Base-by-base conservation (phyloP, 2,797 vertebrate genomes). In the Serranus cabrilla region DNA sequence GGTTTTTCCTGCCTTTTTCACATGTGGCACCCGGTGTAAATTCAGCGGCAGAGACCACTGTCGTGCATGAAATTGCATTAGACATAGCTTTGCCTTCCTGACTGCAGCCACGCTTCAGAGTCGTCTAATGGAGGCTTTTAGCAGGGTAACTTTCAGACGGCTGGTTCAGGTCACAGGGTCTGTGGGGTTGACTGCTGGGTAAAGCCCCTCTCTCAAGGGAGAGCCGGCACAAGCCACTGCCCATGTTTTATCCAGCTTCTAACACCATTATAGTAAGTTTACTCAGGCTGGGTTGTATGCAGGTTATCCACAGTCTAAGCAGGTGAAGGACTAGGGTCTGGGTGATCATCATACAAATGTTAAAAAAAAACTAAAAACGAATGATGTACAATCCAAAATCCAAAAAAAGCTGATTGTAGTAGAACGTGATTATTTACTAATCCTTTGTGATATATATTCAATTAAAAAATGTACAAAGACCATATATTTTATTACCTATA, bases 61-160 rank as follows among this genome's bases (percentile, higher is more conserved):
- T 78, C 27, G 58, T 85, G 88, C 90, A 92, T 92, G 85, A 91
- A 94, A 94, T 91, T 88, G 78, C 80, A 88, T 93, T 93, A 91
- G 90, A 78, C 86, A 82, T 83, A 76, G 84, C 85, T 65, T 43
- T 82, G 80, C 75, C 80, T 84, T 76, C 51, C 71, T 51, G 71
- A 83, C 78, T 85, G 78, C 66, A 56, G 73, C 83, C 77, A 77
- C 42, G 71, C 87, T 86, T 82, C 80, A 76, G 76, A 84, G 67
- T 60, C 46, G 18, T 82, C 74, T 91, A 91, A 93, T 90, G 47
- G 80, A 83, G 56, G 82, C 87, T 93, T 93, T 94, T 91, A 88
- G 64, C 40, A 68, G 73, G 67, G 75, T 69, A 80, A 83, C 82
- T 84, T 87, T 89, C 83, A 72, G 43, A 55, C 25, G 81, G 76